Percentiles rank a stretch among this genome's conserved stretches.
These are phyloP conservation scores for Clarias laeviceps DNA, from an alignment of 2,797 vertebrate genomes.

Conservation along the genomic window DNA sequence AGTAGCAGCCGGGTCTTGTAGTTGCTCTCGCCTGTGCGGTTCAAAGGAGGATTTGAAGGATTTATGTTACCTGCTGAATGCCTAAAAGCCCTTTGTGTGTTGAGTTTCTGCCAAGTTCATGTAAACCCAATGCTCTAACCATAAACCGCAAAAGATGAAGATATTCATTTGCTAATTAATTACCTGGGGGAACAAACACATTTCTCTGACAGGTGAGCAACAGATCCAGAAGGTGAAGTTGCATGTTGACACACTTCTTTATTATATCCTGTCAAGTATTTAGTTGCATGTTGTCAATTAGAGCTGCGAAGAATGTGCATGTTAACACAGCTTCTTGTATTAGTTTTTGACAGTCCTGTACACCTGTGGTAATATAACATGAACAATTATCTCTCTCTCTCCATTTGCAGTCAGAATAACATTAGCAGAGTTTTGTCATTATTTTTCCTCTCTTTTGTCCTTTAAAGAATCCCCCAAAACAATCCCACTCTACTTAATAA, in stretches of 20 bases:
- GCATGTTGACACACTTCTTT: conserved; percentile 24
- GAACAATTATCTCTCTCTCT: not conserved
- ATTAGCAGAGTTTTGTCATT: not conserved
- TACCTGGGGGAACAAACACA: conserved; percentile 50
- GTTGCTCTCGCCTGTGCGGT: conserved; percentile 46
- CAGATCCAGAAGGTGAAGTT: conserved; percentile 16
- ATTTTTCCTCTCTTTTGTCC: conserved; percentile 15
- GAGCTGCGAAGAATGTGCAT: conserved; percentile 44
- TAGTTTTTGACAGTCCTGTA: not conserved
- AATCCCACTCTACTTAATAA: conserved; percentile 70
- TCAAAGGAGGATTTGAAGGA: conserved; percentile 47
- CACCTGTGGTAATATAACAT: not conserved
- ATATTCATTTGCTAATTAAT: conserved; percentile 70
- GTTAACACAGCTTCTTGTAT: conserved; percentile 25
- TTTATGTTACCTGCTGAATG: conserved; percentile 64
- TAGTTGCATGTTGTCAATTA: conserved; percentile 48
- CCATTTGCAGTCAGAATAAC: not conserved
- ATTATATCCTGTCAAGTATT: conserved; percentile 40
- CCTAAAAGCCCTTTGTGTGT: conserved; percentile 62
- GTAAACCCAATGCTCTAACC: conserved; percentile 62
- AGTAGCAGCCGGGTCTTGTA: conserved; percentile 50
- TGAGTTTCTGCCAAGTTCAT: conserved; percentile 62
- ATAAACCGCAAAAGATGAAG: conserved; percentile 61
- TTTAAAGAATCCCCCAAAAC: conserved; percentile 57
- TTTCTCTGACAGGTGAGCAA: conserved; percentile 58